Evolutionary conservation across 2,888 invertebrate species (phyloP), one percentile per base, ranked within the genome.

Genomic region (Elmis aenea): DNA sequence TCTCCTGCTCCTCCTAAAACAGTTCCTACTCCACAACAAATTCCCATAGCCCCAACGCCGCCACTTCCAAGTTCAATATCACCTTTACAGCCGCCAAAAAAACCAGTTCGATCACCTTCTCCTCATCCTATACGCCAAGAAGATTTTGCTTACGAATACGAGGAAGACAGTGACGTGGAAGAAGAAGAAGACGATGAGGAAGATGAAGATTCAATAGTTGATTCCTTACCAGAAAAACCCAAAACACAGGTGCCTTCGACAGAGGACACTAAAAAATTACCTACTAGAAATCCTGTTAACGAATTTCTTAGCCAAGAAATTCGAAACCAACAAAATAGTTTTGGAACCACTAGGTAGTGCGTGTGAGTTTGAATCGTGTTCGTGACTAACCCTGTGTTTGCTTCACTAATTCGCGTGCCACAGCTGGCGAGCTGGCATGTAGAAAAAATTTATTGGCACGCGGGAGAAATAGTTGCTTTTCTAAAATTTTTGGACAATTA

Each of bases 111-210:
- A 6, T 28, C 21, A 11, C 41, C 48, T 24, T 55, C 51, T 38
- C 52, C 49, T 26, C 56, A 50, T 26, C 41, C 41, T 3, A 41
- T 41, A 25, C n/a, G 23, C 12, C 31, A 39, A 24, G 31, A 45
- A 28, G 21, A 36, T 25, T 25, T 42, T 25, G 20, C 33, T 5
- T 34, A 40, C 12, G 42, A 46, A 25, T 35, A 41, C 13, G 42
- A 50, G 14, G 46, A 43, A 14, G 43, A 40, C 10, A 48, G 34
- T 14, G 43, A 45, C 9, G 50, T 46, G 16, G 45, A 33, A 8
- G 48, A 50, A 3, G 47, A 48, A 22, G 51, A 49, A 3, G 45
- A 51, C 1, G 51, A 51, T 5, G 50, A 47, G 2, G 48, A 49
- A 12, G 48, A 44, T 8, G 45, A 45, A 8, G 38, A 44, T 26